A percentile compares a stretch with the other conserved stretches of the same genome.
phyloP scores from a whole-genome alignment of 1,140 invertebrate species.

The Heliconius himera region DNA sequence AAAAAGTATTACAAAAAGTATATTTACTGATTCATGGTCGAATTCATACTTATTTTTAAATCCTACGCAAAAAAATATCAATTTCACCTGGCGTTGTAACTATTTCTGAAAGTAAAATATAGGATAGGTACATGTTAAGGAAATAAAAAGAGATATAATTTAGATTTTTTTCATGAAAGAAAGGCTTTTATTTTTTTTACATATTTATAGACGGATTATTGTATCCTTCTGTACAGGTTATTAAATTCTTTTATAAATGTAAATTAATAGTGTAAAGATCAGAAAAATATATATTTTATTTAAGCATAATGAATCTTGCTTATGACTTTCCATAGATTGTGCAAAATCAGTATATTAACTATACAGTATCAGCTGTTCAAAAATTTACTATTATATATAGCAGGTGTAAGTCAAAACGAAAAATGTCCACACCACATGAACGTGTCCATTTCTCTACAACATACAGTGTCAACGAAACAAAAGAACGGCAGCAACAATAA shows the following conservation, averaged over 20 bases:
- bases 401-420: background rate
- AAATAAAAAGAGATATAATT: background rate
- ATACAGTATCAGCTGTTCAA: background rate
- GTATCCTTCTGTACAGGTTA: no score
- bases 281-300: background rate
- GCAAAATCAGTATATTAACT: no score
- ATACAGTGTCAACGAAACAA: background rate
- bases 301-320: background rate
- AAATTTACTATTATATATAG: background rate
- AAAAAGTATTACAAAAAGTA: conserved; percentile 28
- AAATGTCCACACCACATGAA: no score
- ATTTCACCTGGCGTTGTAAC: conserved; percentile 3
- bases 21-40: conserved; percentile 24
- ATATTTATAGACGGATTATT: no score
- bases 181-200: no score
- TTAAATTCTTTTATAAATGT: no score
- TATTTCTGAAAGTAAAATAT: background rate
- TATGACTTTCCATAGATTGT: background rate
- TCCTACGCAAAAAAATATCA: background rate
- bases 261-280: background rate
- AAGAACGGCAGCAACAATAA: background rate
- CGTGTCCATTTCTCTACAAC: no score
- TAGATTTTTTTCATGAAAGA: background rate
- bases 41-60: conserved; percentile 25
- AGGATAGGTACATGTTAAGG: background rate